These are phyloP conservation scores for Motacilla alba DNA, from an alignment of 2,113 vertebrate genomes.

Conservation along the genomic window DNA sequence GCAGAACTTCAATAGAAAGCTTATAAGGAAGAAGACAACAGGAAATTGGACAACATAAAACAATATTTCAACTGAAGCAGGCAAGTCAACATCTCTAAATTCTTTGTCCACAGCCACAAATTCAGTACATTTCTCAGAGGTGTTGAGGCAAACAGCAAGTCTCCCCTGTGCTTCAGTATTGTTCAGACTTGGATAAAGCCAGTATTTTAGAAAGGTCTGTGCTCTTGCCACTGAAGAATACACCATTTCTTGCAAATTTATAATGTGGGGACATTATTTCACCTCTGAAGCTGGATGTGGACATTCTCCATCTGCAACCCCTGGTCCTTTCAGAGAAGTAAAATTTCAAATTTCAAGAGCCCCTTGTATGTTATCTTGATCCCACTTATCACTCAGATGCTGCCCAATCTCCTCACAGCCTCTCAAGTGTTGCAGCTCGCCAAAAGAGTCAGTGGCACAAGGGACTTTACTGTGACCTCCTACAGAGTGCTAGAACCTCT, in stretches of 20 bases:
- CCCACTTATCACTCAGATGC: rapidly evolving
- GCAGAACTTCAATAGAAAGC: neutral
- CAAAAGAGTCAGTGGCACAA: rapidly evolving
- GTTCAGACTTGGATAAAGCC: neutral
- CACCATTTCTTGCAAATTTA: neutral
- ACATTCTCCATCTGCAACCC: neutral
- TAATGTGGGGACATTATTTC: neutral
- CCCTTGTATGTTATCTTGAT: neutral
- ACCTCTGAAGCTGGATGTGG: neutral
- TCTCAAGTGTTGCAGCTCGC: neutral
- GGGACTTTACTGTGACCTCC: neutral
- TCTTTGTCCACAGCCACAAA: neutral
- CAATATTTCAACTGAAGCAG: neutral
- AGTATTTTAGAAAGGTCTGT: neutral
- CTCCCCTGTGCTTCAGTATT: neutral
- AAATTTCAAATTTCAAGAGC: neutral
- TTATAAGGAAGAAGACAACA: neutral
- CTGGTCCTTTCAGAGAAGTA: neutral
- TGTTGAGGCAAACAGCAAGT: neutral
- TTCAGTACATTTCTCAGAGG: neutral
- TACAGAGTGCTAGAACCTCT: neutral
- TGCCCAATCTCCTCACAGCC: neutral
- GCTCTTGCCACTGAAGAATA: neutral
- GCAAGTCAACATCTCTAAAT: neutral
- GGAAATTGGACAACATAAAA: neutral